Evolutionary conservation across 2,113 vertebrate species (phyloP), one percentile per base, ranked within the genome.

Genomic region (Pangasianodon hypophthalmus): DNA sequence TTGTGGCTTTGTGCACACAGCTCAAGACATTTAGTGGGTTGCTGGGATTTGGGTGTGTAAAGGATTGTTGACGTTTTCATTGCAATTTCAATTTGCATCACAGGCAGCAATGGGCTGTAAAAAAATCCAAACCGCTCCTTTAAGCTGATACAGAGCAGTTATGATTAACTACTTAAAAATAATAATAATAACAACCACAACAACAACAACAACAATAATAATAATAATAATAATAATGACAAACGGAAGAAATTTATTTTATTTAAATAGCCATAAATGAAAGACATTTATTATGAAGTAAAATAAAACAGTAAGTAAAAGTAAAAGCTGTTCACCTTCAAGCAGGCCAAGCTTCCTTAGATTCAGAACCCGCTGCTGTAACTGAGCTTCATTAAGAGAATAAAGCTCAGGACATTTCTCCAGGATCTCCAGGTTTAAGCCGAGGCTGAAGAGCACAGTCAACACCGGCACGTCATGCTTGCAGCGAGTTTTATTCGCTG

Each of bases 321-420:
- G 7, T n/a, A 67, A 56, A 87, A 52, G 32, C 0, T 44, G 91
- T 79, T 82, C 94, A 98, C 97, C 97, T 97, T 97, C 97, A 1
- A 91, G 91, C 0, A 98, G 94, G 6, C 96, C 97, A 0, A 97
- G 92, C 90, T 94, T 97, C 44, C 97, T 93, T 89, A 98, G 93
- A 91, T 96, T 94, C n/a, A 21, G 18, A 19, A 96, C 92, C 18
- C 97, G 95, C 79, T 95, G 94, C 92, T 94, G 94, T 77, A 98
- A 58, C 26, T 94, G 95, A 0, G 37, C 21, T 0, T 91, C 84
- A 4, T 94, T 95, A 50, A 95, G 56, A 0, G n/a, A 92, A 91
- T 95, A 91, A 5, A 98, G 89, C 2, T 96, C 95, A 14, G 97
- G 96, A 88, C 94, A 97, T 83, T 94, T 97, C 87, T 95, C 92